Percentiles rank a stretch among this genome's conserved stretches.
These are phyloP conservation scores for Loxodonta africana DNA, from an alignment of 2,113 vertebrate species.

Conservation along the genomic window DNA sequence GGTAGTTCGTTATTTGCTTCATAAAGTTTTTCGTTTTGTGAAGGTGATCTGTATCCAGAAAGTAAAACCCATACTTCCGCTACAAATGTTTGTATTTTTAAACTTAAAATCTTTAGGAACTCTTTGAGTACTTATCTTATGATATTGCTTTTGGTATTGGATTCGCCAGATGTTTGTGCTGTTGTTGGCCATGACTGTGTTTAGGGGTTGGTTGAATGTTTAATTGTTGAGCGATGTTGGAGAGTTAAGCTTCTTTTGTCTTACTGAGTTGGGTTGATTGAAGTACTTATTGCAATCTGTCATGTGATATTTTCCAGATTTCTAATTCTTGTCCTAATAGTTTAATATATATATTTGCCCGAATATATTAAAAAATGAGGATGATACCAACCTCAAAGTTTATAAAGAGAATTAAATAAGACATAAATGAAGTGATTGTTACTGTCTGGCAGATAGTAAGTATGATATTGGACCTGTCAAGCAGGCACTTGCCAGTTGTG, in stretches of 20 bases:
- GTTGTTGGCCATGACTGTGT: not conserved
- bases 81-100: not conserved
- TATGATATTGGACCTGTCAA: not conserved
- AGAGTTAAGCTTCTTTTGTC: not conserved
- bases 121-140: not conserved
- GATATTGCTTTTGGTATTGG: not conserved
- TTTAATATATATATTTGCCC: not conserved
- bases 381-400: not conserved
- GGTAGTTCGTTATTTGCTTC: slow-evolving; percentile 23
- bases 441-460: not conserved
- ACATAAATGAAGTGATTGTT: not conserved
- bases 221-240: not conserved
- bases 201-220: not conserved
- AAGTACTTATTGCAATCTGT: not conserved
- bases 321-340: not conserved
- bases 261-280: not conserved
- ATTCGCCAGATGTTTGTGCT: not conserved
- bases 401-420: not conserved
- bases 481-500: not conserved
- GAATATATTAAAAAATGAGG: not conserved
- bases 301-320: not conserved
- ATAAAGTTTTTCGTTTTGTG: slow-evolving; percentile 35
- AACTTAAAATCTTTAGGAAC: not conserved
- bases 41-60: not conserved
- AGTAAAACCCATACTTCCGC: slow-evolving; percentile 30